Base-by-base conservation (phyloP, 2,113 vertebrate species). In the Motacilla tschutschensis region DNA sequence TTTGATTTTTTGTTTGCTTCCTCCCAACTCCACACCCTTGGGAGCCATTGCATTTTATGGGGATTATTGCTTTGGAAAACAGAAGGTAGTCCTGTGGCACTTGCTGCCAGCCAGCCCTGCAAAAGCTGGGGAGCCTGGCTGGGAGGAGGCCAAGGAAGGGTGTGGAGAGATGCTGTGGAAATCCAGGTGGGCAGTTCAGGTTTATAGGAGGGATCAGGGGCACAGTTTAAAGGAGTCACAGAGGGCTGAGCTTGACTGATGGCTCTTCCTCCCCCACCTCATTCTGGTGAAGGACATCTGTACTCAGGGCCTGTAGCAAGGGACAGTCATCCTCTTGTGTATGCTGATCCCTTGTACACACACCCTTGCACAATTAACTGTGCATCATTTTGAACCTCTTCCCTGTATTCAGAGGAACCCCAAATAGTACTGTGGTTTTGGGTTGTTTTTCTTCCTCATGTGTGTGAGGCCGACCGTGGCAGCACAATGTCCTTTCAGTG, bases 401-500 rank as follows among this genome's bases (percentile, higher is more conserved):
- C 36, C 9, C 12, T 28, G 11, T 51, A 21, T 81, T 74, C 17
- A 51, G 12, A 20, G 9, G 10, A 19, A 6, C 4, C 10, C 6
- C 12, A 38, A 36, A 36, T 4, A 25, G 13, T 53, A 8, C 46
- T 55, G 38, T 1, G 1, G 4, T 38, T 76, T 55, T 18, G 35
- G 8, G 33, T 70, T 55, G 25, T 22, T 88, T 73, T 74, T 6
- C 2, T 82, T 50, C 24, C 26, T 38, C 7, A 4, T 6, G 2
- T 28, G 20, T 17, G 24, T 17, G 22, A 28, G 16, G 44, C 1
- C 0, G 2, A 8, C 35, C 2, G 0, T 12, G 33, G 59, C 38
- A 58, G 38, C 50, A 36, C 7, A 3, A 11, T 48, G 29, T 80
- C 57, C 40, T 74, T 55, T 55, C 35, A 24, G 11, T 14, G 48